Conservation (phyloP, 2,113 vertebrate genomes). For the Lampris megalopsis region DNA sequence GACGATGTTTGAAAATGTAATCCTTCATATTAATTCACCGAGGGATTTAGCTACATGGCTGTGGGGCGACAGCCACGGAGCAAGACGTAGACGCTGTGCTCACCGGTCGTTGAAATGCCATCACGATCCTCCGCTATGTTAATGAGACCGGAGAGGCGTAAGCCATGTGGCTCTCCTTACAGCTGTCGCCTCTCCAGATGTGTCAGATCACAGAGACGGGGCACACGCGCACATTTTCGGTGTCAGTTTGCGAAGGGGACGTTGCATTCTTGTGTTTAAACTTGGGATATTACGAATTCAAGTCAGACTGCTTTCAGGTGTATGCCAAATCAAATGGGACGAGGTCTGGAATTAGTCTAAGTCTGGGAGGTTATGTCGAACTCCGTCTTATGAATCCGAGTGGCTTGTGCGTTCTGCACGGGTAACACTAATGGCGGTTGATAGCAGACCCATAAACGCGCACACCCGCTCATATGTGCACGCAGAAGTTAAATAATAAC, state of each 20-base stretch:
- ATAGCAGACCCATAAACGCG: too few relatives aligned
- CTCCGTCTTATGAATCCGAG: not conserved
- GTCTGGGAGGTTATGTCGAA: not conserved
- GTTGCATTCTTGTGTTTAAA: too few relatives aligned
- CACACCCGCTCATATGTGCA: not conserved
- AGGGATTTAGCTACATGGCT: too few relatives aligned
- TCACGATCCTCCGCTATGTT: not conserved
- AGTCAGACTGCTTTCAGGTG: not conserved
- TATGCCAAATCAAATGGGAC: not conserved
- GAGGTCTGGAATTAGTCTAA: not conserved
- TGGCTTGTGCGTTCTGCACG: not conserved
- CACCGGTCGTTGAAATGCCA: not conserved
- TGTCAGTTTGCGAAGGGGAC: not conserved
- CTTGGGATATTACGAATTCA: not conserved
- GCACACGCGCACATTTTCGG: not conserved
- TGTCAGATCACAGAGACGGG: not conserved
- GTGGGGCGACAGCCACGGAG: too few relatives aligned
- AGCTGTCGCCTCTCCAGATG: not conserved
- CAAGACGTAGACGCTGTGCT: too few relatives aligned
- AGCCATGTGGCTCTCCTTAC: not conserved
- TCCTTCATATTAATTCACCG: not conserved
- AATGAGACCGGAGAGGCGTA: not conserved
- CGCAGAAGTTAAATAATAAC: slow-evolving; percentile 43
- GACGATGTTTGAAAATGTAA: not conserved
- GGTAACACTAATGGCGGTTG: not conserved